phyloP scores from a whole-genome alignment of 2,797 vertebrate species.

The Orestias chungarensis region DNA sequence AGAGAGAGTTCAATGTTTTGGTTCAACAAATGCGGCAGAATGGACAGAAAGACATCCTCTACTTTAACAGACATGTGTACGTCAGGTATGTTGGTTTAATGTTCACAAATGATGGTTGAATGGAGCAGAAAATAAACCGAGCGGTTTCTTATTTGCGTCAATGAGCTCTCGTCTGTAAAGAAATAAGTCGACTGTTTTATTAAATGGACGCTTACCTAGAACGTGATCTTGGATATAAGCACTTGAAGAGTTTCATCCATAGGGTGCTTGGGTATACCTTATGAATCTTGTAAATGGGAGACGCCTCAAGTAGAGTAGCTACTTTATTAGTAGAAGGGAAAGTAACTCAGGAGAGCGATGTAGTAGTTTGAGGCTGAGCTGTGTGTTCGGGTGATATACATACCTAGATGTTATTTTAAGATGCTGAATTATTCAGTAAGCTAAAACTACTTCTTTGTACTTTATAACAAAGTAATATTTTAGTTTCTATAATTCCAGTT shows the following conservation, averaged over 20 bases:
- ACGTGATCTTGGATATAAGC: not conserved
- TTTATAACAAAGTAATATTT: not conserved
- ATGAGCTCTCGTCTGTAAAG: not conserved
- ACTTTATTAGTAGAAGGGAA: not conserved
- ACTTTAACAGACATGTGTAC: too few relatives aligned
- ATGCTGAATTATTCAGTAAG: not conserved
- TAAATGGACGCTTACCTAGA: not conserved
- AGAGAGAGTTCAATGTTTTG: too few relatives aligned
- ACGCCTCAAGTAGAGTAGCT: not conserved
- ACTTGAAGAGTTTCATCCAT: not conserved
- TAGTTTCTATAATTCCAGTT: constrained; percentile 1
- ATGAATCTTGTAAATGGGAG: not conserved
- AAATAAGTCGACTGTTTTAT: not conserved
- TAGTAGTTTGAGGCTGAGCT: not conserved
- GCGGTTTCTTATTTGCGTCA: not conserved
- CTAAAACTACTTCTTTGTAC: not conserved
- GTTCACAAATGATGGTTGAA: not conserved
- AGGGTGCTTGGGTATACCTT: not conserved
- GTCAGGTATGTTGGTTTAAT: not conserved
- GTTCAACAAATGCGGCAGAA: too few relatives aligned
- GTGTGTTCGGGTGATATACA: not conserved
- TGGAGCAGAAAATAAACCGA: not conserved
- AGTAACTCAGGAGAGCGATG: not conserved
- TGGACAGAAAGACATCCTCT: too few relatives aligned
- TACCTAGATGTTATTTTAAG: not conserved